These are phyloP conservation scores for Drosophila nr. fundita DNA, from an alignment of 2,888 invertebrate genomes.

Conservation along the genomic window DNA sequence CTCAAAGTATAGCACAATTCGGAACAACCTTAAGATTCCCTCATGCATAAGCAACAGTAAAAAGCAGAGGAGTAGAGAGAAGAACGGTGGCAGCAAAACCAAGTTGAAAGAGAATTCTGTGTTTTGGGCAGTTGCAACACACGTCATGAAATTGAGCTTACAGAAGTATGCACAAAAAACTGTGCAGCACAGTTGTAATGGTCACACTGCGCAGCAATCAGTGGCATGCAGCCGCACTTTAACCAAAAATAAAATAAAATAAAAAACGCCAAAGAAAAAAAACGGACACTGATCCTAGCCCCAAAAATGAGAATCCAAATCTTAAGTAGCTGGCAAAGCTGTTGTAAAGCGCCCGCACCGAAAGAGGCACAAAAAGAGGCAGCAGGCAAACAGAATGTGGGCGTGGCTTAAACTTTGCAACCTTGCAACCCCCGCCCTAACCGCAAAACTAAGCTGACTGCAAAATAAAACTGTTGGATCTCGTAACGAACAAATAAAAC, in stretches of 20 bases:
- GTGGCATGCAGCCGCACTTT: slow-evolving; percentile 35
- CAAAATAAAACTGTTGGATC: slow-evolving; percentile 60
- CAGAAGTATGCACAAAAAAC: slow-evolving; percentile 18
- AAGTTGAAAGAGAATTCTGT: slow-evolving; percentile 34
- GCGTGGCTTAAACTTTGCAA: slow-evolving; percentile 26
- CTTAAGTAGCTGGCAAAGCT: slow-evolving; percentile 62
- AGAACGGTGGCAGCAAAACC: background rate
- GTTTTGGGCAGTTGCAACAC: slow-evolving; percentile 22
- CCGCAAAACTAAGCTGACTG: slow-evolving; percentile 73
- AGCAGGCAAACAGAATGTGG: slow-evolving; percentile 40
- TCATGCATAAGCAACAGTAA: background rate
- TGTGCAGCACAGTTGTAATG: background rate
- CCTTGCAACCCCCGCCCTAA: slow-evolving; percentile 11
- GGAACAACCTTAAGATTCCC: background rate
- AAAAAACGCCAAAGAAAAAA: background rate
- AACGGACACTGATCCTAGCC: slow-evolving; percentile 1
- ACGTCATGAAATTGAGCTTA: slow-evolving; percentile 66
- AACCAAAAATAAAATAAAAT: slow-evolving; percentile 5
- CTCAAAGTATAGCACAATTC: background rate
- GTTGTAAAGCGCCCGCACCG: slow-evolving; percentile 47
- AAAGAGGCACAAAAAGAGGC: slow-evolving; percentile 18
- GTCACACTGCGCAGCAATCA: slow-evolving; percentile 27
- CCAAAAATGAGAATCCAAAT: slow-evolving; percentile 27
- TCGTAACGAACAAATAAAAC: slow-evolving; percentile 71
- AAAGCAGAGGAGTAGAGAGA: background rate